These are phyloP conservation scores for Bettongia penicillata DNA, from an alignment of 2,113 vertebrate species.

Conservation along the genomic window DNA sequence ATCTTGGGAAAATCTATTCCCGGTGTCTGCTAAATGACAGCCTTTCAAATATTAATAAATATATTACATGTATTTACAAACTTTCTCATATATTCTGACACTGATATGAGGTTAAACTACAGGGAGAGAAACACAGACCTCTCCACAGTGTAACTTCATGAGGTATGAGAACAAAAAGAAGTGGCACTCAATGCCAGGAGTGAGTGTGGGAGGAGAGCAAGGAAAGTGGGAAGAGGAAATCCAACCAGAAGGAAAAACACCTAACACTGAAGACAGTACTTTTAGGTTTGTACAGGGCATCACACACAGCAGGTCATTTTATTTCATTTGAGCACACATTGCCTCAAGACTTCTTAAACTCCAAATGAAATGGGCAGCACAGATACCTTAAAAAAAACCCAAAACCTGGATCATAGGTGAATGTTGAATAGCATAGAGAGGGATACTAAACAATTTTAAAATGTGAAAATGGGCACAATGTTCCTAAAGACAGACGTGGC, in stretches of 20 bases:
- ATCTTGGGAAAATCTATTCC: conserved; percentile 72
- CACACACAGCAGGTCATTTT: background rate
- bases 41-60: conserved; percentile 82
- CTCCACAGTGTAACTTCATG: background rate
- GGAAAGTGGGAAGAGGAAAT: conserved; percentile 20
- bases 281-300: background rate
- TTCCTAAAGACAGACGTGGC: background rate
- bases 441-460: background rate
- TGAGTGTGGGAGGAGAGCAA: conserved; percentile 15
- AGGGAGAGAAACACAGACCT: conserved; percentile 20
- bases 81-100: conserved; percentile 51
- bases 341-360: conserved; percentile 12
- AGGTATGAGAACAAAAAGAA: conserved; percentile 24
- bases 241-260: background rate
- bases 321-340: background rate
- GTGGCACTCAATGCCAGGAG: background rate
- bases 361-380: background rate
- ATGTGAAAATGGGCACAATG: background rate
- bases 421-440: background rate
- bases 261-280: background rate
- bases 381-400: background rate
- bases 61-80: conserved; percentile 86
- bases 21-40: conserved; percentile 62
- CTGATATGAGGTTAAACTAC: background rate
- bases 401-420: background rate